Base-by-base conservation (phyloP, 1,140 invertebrate species). In the Bombus superbus region DNA sequence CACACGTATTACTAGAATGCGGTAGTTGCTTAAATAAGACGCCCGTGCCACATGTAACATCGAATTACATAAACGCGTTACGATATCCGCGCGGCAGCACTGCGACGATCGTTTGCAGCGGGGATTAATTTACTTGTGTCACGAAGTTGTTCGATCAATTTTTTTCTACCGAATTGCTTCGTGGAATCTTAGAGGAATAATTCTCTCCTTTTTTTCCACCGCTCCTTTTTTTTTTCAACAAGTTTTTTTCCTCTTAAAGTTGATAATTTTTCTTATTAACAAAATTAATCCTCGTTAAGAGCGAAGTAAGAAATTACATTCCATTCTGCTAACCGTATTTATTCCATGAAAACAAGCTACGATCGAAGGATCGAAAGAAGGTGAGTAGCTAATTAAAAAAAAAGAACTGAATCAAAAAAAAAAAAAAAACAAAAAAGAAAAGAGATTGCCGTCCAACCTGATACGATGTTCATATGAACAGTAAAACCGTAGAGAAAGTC, bases 291-390 rank as follows among this genome's bases (percentile, higher is more conserved):
- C 88, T 86, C 76, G 86, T 89, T 59, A 47, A 38, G 44, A 82
- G 25, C 77, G 53, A 82, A 83, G 68, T 72, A 75, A 78, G 15
- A 42, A 89, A 44, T 84, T 87, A 79, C 81, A 35, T 83, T 69
- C 42, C 73, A 90, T 40, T 88, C 84, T 91, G 92, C 91, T 94
- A 95, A 95, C 93, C 79, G 81, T 93, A 91, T 94, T 90, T 94
- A 94, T 95, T 95, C 90, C 88, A 94, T 69, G 92, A 92, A 89
- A 94, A 95, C 94, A 95, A 96, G 95, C 95, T 96, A 94, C 95
- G 95, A 93, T 95, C 94, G 64, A 95, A 95, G 95, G 95, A 95
- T 95, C 93, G 94, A 91, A 94, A 86, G 84, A 93, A 92, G 95
- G 95, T 95, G 94, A 95, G 95, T 95, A 93, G 82, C 28, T 80